Percentiles rank a stretch among this genome's conserved stretches.
phyloP scores from a whole-genome alignment of 92 coral and sea anemone species.

The Parazoanthus swiftii region DNA sequence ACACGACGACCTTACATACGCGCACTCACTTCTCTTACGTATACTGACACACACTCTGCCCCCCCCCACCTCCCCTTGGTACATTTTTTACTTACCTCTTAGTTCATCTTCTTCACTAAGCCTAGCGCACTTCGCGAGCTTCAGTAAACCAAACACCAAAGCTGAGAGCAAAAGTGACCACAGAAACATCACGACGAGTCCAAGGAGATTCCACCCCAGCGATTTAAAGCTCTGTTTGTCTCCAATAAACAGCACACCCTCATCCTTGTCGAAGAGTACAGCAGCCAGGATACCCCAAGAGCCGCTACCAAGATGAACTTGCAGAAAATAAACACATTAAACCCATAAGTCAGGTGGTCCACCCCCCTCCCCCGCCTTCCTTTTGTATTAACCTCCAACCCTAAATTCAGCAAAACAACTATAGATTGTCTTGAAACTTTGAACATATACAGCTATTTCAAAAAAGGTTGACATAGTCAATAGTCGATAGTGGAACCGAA shows the following conservation, averaged over 20 bases:
- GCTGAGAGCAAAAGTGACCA: conserved; percentile 54
- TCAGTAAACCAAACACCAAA: conserved; percentile 37
- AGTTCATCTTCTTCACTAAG: conserved; percentile 42
- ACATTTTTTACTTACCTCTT: conserved; percentile 33
- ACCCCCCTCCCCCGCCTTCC: too few species aligned
- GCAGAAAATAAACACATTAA: not conserved
- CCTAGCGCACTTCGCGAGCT: conserved; percentile 29
- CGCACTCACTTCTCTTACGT: too few species aligned
- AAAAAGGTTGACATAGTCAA: too few species aligned
- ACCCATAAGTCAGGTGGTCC: not conserved
- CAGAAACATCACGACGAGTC: conserved; percentile 35
- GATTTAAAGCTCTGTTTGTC: conserved; percentile 52
- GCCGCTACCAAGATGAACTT: conserved; percentile 57
- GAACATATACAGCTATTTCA: too few species aligned
- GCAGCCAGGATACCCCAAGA: conserved; percentile 58
- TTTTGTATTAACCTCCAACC: too few species aligned
- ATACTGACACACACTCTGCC: not conserved
- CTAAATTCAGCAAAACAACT: too few species aligned
- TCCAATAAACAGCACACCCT: conserved; percentile 54
- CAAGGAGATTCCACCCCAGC: conserved; percentile 57
- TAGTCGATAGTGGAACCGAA: too few species aligned
- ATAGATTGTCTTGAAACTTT: too few species aligned
- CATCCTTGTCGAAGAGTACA: conserved; percentile 46
- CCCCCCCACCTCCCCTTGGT: not conserved
- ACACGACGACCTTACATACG: too few species aligned